These are phyloP conservation scores for Apis laboriosa DNA, from an alignment of 1,140 invertebrate genomes.

Conservation along the genomic window DNA sequence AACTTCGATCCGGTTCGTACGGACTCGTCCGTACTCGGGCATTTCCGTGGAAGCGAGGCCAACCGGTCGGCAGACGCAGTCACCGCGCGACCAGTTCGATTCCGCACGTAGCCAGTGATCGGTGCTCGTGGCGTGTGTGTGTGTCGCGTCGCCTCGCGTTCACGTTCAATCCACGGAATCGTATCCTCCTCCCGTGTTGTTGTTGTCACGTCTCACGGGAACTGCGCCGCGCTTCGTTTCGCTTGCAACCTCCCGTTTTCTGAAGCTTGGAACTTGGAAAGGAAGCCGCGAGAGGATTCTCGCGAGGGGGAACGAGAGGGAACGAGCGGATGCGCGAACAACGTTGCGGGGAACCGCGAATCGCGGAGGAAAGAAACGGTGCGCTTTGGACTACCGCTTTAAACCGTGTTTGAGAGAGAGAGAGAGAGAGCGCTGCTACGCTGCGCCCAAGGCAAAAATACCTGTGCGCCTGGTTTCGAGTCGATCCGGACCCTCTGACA, in stretches of 20 bases:
- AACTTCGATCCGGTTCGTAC: constrained; percentile 41
- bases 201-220: neutral
- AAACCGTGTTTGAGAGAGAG: constrained; percentile 50
- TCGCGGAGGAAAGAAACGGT: constrained; percentile 27
- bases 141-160: neutral
- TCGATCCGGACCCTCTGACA: constrained; percentile 40
- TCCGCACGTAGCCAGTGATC: constrained; percentile 66
- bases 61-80: constrained; percentile 71
- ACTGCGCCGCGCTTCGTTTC: neutral
- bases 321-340: too few species aligned
- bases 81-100: constrained; percentile 73
- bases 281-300: neutral
- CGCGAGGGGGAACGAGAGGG: neutral
- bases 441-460: constrained; percentile 74
- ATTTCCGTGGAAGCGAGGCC: constrained; percentile 70
- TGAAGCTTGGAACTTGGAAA: neutral
- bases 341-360: neutral
- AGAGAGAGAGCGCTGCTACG: constrained; percentile 50
- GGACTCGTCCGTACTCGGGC: constrained; percentile 33
- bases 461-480: constrained; percentile 71
- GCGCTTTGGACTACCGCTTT: constrained; percentile 11
- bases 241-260: neutral
- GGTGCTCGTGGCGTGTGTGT: constrained; percentile 44
- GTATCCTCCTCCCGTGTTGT: neutral
- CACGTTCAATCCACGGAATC: too few species aligned